Evolutionary conservation across 2,888 invertebrate genomes (phyloP), one percentile per base, ranked within the genome.

Genomic region (Matsumyia berberina): DNA sequence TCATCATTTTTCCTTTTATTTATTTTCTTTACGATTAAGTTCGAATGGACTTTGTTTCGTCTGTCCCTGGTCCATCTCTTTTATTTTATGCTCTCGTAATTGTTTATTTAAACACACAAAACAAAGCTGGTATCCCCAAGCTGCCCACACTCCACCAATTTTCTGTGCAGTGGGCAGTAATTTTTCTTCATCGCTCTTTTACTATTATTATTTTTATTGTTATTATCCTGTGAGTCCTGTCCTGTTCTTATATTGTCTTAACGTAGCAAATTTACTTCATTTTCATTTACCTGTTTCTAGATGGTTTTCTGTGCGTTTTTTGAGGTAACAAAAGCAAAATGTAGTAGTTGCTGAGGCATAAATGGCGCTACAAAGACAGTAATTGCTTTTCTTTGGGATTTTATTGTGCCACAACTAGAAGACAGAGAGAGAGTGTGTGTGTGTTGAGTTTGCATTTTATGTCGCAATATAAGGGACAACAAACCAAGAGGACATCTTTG

Each of bases 71-170:
- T 57, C 29, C 29, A 33, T 37, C 49, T 19, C 11, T 60, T 64
- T 42, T 53, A 66, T 81, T 76, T 69, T 69, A 77, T 64, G 51
- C 42, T 66, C 58, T 62, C 39, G 64, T 82, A 77, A 77, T 64
- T 77, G 70, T 82, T 82, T 82, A 77, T 72, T 82, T 82, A 82
- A 81, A 81, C 81, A 55, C 46, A 35, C 33, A 49, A 51, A 46
- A 46, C 7, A 64, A 46, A 24, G 11, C 24, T 46, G n/a, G 15
- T 24, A 64, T 9, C 24, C 51, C n/a, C 29, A 4, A 3, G 5
- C 53, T 33, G 37, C 67, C 72, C 51, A 44, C 49, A 37, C 62
- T 62, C 11, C n/a, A n/a, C 24, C 35, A 17, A 44, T 73, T 79
- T 58, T 79, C 29, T 58, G 51, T 57, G 49, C 76, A 76, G 69